Base-by-base conservation (phyloP, 2,888 invertebrate genomes). In the Dorcus parallelipipedus region DNA sequence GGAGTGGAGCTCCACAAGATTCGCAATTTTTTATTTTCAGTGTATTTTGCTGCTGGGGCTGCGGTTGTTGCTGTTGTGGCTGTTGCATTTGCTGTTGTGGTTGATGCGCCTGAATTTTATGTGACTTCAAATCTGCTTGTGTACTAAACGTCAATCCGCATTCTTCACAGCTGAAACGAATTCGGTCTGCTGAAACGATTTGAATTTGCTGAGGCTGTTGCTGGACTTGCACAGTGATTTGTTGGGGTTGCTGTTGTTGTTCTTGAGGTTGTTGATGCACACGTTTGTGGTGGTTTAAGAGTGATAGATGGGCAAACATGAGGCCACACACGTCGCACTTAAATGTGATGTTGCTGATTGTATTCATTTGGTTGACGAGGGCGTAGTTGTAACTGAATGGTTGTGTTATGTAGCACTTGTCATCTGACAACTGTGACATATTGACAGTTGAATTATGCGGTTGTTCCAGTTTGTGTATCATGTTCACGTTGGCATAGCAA, bases 301-400 rank as follows among this genome's bases (percentile, higher is more conserved):
- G 77, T 49, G 90, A 86, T 63, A 92, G 82, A 73, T 93, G 92
- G 1, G 90, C 89, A 76, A 93, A 93, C 83, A 91, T 91, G 60
- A 92, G 80, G 47, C 92, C 92, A 72, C 93, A 93, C 7, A 92
- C 89, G 77, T 93, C 93, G 78, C 93, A 93, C 78, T 93, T 93
- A 76, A 91, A 93, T 67, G 91, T 91, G 26, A 92, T 91, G 73
- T 90, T 91, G 10, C 90, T 87, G 73, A 89, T 88, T 56, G 88
- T 85, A 70, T 88, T 89, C 90, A 93, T 92, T 76, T 93, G 93
- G 78, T 93, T 93, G 38, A 79, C 79, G 66, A 93, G 80, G 3
- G 92, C 91, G 81, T 93, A 93, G 74, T 93, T 93, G 72, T 90
- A 90, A 52, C 87, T 85, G 69, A 88, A 86, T 4, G 89, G 89